Percentiles rank a stretch among this genome's conserved stretches.
Conservation (phyloP, 2,113 vertebrate genomes). For the Cyprinodon tularosa region DNA sequence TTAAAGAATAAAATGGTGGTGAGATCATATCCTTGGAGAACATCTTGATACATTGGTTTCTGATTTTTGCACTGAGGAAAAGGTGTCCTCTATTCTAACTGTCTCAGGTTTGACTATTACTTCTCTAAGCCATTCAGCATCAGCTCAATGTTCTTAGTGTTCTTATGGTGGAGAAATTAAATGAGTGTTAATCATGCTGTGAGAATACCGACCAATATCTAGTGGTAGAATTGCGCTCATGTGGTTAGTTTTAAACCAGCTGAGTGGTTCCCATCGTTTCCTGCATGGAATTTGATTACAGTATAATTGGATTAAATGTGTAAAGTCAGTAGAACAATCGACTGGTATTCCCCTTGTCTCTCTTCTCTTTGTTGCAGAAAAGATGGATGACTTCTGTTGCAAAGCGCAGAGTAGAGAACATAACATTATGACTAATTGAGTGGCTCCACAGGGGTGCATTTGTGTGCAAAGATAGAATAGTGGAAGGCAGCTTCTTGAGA, state of each 20-base stretch:
- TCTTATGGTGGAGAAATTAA: background rate
- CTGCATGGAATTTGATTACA: conserved; percentile 29
- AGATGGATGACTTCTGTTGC: conserved; percentile 43
- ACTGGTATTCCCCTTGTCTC: background rate
- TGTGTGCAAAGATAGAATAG: conserved; percentile 39
- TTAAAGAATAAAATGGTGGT: background rate
- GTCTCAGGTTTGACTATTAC: no score
- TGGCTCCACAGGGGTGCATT: conserved; percentile 43
- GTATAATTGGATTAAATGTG: conserved; percentile 37
- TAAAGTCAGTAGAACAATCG: conserved; percentile 34
- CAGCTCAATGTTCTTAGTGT: no score
- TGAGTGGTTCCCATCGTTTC: no score
- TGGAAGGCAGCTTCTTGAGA: conserved; percentile 32
- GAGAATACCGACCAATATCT: background rate
- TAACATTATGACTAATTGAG: conserved; percentile 62
- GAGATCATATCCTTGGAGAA: background rate
- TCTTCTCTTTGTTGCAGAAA: conserved; percentile 13
- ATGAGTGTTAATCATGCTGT: background rate
- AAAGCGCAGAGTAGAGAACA: conserved; percentile 23
- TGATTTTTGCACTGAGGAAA: no score
- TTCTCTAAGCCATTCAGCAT: no score
- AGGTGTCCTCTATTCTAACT: no score
- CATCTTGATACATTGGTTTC: background rate
- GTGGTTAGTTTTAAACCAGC: background rate
- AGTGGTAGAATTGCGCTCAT: background rate